Percentiles rank a stretch among this genome's conserved stretches.
Conservation (phyloP, 1,140 invertebrate genomes). For the Euura saliciscinereae region DNA sequence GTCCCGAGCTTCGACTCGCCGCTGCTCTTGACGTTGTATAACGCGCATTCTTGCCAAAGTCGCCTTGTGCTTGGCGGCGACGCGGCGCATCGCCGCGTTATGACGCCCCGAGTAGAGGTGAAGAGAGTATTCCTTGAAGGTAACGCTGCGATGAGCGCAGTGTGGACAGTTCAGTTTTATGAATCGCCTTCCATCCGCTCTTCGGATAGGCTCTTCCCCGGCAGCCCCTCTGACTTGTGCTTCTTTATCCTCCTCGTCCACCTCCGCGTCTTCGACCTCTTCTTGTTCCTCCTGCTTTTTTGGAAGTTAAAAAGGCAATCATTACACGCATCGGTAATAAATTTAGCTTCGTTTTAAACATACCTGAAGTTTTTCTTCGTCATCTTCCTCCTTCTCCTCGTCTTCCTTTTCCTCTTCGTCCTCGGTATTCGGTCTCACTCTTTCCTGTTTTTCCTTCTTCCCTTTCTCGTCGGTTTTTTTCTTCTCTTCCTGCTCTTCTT, state of each 20-base stretch:
- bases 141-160: constrained; percentile 73
- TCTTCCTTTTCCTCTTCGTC: constrained; percentile 58
- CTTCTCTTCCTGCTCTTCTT: constrained; percentile 44
- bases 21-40: constrained; percentile 74
- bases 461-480: constrained; percentile 53
- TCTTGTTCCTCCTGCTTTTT: constrained; percentile 44
- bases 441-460: constrained; percentile 46
- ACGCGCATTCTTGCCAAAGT: constrained; percentile 75
- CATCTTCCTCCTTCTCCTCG: constrained; percentile 52
- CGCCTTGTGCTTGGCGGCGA: constrained; percentile 73
- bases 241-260: constrained; percentile 51
- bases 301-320: constrained; percentile 4
- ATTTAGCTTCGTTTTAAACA: too few relatives aligned
- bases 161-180: constrained; percentile 77
- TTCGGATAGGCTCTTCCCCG: constrained; percentile 50
- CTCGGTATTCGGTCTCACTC: constrained; percentile 47
- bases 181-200: constrained; percentile 59
- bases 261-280: constrained; percentile 58
- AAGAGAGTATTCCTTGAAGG: constrained; percentile 74
- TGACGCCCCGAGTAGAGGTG: constrained; percentile 74
- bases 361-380: constrained; percentile 46
- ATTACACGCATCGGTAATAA: too few relatives aligned
- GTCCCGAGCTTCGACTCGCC: constrained; percentile 70
- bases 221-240: constrained; percentile 41
- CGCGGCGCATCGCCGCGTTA: constrained; percentile 71